Evolutionary conservation across 2,797 vertebrate genomes (phyloP).

Genomic region (Notamacropus eugenii): DNA sequence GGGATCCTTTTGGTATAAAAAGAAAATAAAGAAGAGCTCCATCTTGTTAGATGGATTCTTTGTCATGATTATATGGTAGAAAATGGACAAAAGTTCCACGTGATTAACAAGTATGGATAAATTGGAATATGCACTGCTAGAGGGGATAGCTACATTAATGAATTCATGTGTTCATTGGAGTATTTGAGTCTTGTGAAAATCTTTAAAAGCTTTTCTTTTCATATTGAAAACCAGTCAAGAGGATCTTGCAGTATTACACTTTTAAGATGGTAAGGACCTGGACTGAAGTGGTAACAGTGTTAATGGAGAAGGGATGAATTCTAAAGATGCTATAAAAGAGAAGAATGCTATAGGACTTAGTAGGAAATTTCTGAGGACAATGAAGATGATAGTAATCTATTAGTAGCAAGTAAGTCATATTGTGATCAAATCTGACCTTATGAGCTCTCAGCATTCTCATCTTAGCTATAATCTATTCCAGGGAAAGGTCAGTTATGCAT

Average conservation of each 20-base stretch:
- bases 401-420: neutral
- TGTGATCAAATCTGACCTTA: neutral
- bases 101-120: neutral
- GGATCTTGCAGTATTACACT: neutral
- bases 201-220: neutral
- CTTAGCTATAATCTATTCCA: neutral
- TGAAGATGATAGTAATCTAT: neutral
- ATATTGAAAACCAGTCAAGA: neutral
- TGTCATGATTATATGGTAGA: neutral
- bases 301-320: neutral
- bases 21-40: neutral
- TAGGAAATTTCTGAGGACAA: neutral
- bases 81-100: neutral
- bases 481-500: neutral
- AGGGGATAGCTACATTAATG: neutral
- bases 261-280: no score
- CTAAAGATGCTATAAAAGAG: neutral
- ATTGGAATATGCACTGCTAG: neutral
- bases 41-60: neutral
- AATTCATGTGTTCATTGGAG: neutral
- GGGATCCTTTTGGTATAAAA: neutral
- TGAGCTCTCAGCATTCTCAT: neutral
- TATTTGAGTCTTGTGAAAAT: neutral
- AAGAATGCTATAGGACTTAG: neutral
- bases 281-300: neutral